phyloP scores from a whole-genome alignment of 2,888 invertebrate genomes.

The Mesorhabditis spiculigera region DNA sequence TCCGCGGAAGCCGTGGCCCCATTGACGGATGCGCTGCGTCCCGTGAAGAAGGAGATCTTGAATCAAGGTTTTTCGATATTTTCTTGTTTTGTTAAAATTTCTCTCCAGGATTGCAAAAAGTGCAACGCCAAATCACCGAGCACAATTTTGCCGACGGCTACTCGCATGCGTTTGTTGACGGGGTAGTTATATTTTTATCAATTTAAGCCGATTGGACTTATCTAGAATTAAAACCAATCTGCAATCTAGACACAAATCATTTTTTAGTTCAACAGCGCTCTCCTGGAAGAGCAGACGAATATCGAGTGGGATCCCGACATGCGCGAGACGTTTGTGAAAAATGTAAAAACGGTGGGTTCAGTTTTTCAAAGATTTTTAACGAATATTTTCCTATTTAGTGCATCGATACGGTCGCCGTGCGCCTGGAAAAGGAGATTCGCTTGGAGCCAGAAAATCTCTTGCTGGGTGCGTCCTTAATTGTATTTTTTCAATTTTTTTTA shows the following conservation, averaged over 20 bases:
- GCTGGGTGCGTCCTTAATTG: constrained; percentile 15
- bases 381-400: constrained; percentile 12
- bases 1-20: no score
- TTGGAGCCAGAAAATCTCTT: constrained; percentile 27
- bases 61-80: no score
- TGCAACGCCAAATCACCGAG: constrained; percentile 73
- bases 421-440: constrained; percentile 33
- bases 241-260: not conserved
- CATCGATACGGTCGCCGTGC: constrained; percentile 35
- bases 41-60: no score
- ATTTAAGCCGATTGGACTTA: not conserved
- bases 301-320: constrained; percentile 50
- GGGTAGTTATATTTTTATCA: constrained; percentile 13
- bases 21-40: no score
- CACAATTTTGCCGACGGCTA: constrained; percentile 33
- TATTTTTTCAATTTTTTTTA: not conserved
- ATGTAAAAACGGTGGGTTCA: constrained; percentile 15
- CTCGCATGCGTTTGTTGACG: constrained; percentile 38
- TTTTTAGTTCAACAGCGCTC: constrained; percentile 37
- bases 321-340: constrained; percentile 34
- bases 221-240: no score
- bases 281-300: constrained; percentile 46
- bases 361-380: no score
- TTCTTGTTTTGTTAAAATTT: no score
- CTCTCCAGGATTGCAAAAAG: no score